Evolutionary conservation across 2,888 invertebrate genomes (phyloP).

Genomic region (Pinctada fucata): DNA sequence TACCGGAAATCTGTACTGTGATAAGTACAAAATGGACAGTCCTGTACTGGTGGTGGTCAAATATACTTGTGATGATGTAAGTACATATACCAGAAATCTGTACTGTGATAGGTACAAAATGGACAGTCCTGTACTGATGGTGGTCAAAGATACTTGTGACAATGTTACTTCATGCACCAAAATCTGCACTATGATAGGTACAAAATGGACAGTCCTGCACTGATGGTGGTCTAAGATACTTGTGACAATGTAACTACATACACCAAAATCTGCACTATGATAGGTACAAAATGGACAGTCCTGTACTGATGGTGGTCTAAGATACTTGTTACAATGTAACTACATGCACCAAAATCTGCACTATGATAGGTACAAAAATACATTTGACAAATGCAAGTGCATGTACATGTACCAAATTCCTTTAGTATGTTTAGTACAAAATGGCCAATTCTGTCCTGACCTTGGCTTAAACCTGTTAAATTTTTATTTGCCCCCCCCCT

Average conservation of each 20-base stretch:
- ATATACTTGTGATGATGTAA: slow-evolving; percentile 88
- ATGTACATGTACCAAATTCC: neutral
- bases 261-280: no score
- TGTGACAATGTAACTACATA: slow-evolving; percentile 1
- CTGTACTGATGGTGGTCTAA: no score
- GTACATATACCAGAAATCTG: slow-evolving; percentile 78
- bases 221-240: neutral
- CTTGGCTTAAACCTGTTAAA: no score
- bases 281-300: no score
- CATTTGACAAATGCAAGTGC: neutral
- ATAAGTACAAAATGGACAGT: slow-evolving; percentile 86
- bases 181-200: slow-evolving; percentile 93
- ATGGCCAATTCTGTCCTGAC: no score
- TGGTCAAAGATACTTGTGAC: slow-evolving; percentile 96
- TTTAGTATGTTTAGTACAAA: no score
- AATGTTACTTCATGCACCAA: slow-evolving; percentile 79
- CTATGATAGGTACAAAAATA: slow-evolving; percentile 85
- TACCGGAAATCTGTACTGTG: slow-evolving; percentile 87
- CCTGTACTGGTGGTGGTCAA: slow-evolving; percentile 95
- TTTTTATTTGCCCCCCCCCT: no score
- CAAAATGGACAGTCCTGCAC: slow-evolving; percentile 43
- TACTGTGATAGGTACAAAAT: slow-evolving; percentile 90
- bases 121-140: slow-evolving; percentile 93
- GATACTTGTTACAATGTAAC: neutral
- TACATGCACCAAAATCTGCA: slow-evolving; percentile 82